Percentiles rank a stretch among this genome's conserved stretches.
These are phyloP conservation scores for Hippoglossus stenolepis DNA, from an alignment of 2,113 vertebrate species.

Conservation along the genomic window DNA sequence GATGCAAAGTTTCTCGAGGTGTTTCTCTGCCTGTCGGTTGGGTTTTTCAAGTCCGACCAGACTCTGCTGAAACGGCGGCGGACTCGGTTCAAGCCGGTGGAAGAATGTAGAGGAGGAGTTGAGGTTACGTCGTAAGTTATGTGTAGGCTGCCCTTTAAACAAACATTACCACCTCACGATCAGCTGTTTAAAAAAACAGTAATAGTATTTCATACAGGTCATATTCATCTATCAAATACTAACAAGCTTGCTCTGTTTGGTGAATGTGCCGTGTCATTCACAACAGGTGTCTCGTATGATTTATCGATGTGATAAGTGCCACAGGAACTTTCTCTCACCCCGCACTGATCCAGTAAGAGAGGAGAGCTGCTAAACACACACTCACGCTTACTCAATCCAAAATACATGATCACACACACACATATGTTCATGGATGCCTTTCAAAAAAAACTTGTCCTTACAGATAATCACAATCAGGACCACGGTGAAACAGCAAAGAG, in stretches of 20 bases:
- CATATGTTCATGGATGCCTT: neutral
- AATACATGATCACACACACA: neutral
- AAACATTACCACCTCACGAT: neutral
- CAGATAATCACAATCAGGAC: neutral
- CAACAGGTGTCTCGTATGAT: constrained; percentile 12
- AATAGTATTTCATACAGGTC: too few relatives aligned
- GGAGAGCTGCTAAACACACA: neutral
- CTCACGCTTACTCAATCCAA: neutral
- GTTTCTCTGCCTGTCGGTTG: constrained; percentile 41
- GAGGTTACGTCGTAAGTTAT: neutral
- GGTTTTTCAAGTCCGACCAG: constrained; percentile 71
- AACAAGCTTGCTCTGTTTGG: neutral
- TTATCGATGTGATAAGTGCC: neutral
- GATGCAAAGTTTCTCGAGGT: constrained; percentile 14
- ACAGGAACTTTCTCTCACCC: neutral
- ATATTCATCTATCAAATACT: too few relatives aligned
- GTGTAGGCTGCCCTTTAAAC: neutral
- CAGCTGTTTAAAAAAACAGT: too few relatives aligned
- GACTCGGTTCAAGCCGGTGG: constrained; percentile 2
- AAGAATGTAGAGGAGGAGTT: neutral
- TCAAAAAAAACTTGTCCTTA: constrained; percentile 5
- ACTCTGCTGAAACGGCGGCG: neutral
- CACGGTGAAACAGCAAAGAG: too few relatives aligned
- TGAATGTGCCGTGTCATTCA: neutral
- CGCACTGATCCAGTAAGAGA: neutral